Evolutionary conservation across 2,113 vertebrate genomes (phyloP).

Genomic region (Regulus satrapa): DNA sequence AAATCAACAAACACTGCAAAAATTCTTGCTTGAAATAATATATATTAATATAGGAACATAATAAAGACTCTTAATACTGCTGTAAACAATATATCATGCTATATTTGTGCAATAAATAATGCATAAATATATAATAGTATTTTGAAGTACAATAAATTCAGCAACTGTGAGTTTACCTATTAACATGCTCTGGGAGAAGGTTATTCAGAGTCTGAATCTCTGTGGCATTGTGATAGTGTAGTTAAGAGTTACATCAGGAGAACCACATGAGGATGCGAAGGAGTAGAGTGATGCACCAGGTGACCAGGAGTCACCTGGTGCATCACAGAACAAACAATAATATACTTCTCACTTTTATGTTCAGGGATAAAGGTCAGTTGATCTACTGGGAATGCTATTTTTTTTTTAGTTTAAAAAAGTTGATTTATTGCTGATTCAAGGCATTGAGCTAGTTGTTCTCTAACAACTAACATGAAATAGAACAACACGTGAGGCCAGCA

Average conservation of each 20-base stretch:
- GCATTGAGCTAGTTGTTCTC: not conserved
- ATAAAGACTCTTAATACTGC: constrained; percentile 66
- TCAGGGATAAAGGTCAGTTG: not conserved
- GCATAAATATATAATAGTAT: constrained; percentile 61
- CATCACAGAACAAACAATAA: not conserved
- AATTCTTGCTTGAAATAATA: constrained; percentile 57
- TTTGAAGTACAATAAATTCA: constrained; percentile 66
- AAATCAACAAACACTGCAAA: not conserved
- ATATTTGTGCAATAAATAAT: constrained; percentile 69
- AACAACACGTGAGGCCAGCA: not conserved
- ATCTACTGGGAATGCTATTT: not conserved
- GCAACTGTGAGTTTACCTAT: constrained; percentile 46
- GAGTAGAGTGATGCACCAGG: too few relatives aligned
- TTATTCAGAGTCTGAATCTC: constrained; percentile 5
- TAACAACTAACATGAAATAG: not conserved
- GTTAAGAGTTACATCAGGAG: not conserved
- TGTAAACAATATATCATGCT: constrained; percentile 70
- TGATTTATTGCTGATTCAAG: constrained; percentile 33
- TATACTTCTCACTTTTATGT: not conserved
- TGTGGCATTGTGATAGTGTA: not conserved
- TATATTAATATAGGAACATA: constrained; percentile 59
- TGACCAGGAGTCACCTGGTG: not conserved
- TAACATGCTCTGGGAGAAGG: constrained; percentile 14
- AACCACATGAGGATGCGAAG: not conserved
- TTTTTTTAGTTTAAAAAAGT: not conserved